Evolutionary conservation across 1,140 invertebrate species (phyloP), one percentile per base, ranked within the genome.

Genomic region (Hestina assimilis): DNA sequence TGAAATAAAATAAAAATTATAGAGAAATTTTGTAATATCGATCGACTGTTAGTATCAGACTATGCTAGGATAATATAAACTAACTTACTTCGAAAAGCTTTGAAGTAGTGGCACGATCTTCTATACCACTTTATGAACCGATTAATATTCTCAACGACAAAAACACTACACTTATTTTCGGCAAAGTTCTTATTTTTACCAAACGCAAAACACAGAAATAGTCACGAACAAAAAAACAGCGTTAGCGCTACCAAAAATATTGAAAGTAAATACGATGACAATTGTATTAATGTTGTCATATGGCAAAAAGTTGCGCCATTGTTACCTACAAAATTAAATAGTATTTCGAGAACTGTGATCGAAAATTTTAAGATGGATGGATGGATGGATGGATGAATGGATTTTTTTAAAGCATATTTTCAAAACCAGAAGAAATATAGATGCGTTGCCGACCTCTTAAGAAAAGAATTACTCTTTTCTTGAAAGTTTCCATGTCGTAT

Each of bases 21-120:
- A 68, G 59, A 66, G 53, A 66, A 63, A 66, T 78, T 83, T 81
- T 78, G 53, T 74, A 78, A 65, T 86, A 86, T 86, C 77, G 83
- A 83, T 86, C 77, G 77, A 51, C 59, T 75, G 63, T 75, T 61
- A 38, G 63, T 71, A 59, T 63, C 62, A 65, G 53, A 57, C 55
- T 71, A 57, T 53, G 61, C 64, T 69, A 68, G 47, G 62, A 62
- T 63, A 71, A 57, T 58, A 64, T 47, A 64, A 46, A 59, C 59
- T 29, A 69, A 72, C 71, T 72, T 69, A 75, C 75, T 63, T 72
- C 55, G 51, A 61, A 60, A 52, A 48, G 43, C 29, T 19, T 33
- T 31, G 31, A 41, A 14, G 21, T 29, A 28, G 28, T 14, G 12
- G 12, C 54, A 40, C 29, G 15, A 28, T 45, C 28, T 9, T 45